Evolutionary conservation across 2,797 vertebrate genomes (phyloP), one percentile per base, ranked within the genome.

Genomic region (Sebastes oblongus): DNA sequence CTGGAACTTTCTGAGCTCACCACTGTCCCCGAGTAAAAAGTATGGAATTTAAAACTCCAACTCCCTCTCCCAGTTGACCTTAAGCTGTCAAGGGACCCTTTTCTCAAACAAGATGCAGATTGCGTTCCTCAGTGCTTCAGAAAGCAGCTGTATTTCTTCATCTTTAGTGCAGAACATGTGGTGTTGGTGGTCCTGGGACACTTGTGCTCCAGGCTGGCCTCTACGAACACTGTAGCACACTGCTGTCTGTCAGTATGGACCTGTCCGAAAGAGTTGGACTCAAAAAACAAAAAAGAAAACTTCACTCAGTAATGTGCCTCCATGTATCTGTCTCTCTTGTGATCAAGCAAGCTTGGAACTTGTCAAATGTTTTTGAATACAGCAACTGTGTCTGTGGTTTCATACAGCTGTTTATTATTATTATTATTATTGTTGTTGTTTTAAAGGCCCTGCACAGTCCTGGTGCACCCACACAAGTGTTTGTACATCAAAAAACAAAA

Each of bases 281-380:
- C 27, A n/a, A 10, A 32, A 52, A 39, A 39, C 12, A 39, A 39
- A 52, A 20, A 52, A 52, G 20, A n/a, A 52, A 52, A 52, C 50
- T 52, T 52, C 50, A 20, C 6, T 29, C 12, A 8, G 25, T n/a
- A 30, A 50, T 11, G 30, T 62, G 58, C 46, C 24, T 55, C 24
- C 4, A 24, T 14, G 14, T 25, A 24, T 55, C 25, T 46, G 30
- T 24, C 25, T 71, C n/a, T 25, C n/a, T 25, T 52, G 29, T 52
- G 52, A 74, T 66, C 69, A 77, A 80, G 74, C 70, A 50, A 66
- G 71, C 74, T 81, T 83, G 66, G 34, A 78, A 72, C 75, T 71
- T 24, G 30, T 55, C 46, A 25, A 8, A 18, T 12, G 10, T 55
- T 25, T 20, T 67, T 30, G 20, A 54, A 54, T 27, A 16, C 18